Percentiles rank a stretch among this genome's conserved stretches.
These are phyloP conservation scores for Tylochromis polylepis DNA, from an alignment of 2,113 vertebrate genomes.

Conservation along the genomic window DNA sequence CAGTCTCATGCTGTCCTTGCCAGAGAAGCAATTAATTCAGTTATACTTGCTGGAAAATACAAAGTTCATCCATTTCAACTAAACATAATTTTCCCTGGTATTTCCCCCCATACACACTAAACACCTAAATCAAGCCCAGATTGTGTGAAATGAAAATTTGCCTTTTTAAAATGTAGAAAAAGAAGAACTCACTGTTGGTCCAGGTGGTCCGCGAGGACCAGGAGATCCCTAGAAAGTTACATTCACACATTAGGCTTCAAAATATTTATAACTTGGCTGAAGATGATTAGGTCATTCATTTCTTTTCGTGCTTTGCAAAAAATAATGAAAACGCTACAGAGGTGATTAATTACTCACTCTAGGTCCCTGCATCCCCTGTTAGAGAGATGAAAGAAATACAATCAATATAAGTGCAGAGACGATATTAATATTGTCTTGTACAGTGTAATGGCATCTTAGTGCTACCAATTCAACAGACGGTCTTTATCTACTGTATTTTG, in stretches of 20 bases:
- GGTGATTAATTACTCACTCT: conserved; percentile 76
- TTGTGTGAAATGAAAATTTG: background rate
- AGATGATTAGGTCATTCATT: background rate
- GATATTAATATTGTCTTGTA: background rate
- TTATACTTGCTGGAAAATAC: background rate
- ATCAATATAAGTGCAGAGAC: background rate
- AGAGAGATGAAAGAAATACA: conserved; percentile 24
- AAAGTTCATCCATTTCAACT: background rate
- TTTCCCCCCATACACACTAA: background rate
- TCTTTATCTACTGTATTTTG: background rate
- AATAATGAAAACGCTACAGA: background rate
- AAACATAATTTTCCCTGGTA: background rate
- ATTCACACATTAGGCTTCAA: background rate
- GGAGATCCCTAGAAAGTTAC: conserved; percentile 76
- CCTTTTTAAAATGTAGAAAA: background rate
- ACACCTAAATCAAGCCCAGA: background rate
- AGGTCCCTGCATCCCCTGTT: conserved; percentile 87
- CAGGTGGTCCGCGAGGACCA: conserved; percentile 86
- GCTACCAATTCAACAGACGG: background rate
- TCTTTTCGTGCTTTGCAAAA: background rate
- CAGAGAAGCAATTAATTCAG: background rate
- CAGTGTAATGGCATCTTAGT: background rate
- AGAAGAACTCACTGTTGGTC: conserved; percentile 83
- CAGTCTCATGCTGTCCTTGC: background rate
- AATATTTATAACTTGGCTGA: background rate